These are phyloP conservation scores for Idaea biselata DNA, from an alignment of 2,888 invertebrate genomes.

Conservation along the genomic window DNA sequence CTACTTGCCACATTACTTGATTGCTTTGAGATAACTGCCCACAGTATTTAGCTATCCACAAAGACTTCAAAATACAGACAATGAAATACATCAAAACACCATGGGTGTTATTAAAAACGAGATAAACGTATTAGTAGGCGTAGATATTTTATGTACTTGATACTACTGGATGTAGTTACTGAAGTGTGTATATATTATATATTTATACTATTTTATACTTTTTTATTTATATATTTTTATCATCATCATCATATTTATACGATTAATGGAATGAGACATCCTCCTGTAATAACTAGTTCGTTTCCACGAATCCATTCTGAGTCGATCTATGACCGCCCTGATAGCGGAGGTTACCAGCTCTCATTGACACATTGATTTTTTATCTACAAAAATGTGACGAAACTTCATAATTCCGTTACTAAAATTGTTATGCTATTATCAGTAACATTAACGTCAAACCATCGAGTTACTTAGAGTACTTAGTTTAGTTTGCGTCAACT, in stretches of 20 bases:
- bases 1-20: not conserved
- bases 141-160: too few relatives aligned
- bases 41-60: not conserved
- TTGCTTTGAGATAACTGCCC: not conserved
- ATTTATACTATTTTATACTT: too few relatives aligned
- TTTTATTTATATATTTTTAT: too few relatives aligned
- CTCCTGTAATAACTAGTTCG: slow-evolving; percentile 10
- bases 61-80: not conserved
- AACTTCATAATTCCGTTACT: slow-evolving; percentile 56
- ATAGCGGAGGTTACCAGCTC: slow-evolving; percentile 51
- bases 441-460: slow-evolving; percentile 54
- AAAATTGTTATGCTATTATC: slow-evolving; percentile 58
- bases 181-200: too few relatives aligned
- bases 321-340: slow-evolving; percentile 29
- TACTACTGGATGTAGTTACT: too few relatives aligned
- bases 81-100: too few relatives aligned
- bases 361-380: slow-evolving; percentile 73
- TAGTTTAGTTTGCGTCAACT: not conserved
- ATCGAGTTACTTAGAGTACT: not conserved
- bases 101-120: too few relatives aligned
- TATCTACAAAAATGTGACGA: slow-evolving; percentile 63
- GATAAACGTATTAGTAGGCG: too few relatives aligned
- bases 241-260: too few relatives aligned
- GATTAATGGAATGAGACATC: slow-evolving; percentile 7
- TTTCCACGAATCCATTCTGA: slow-evolving; percentile 16